A percentile compares a stretch with the other conserved stretches of the same genome.
These are phyloP conservation scores for Cirrhinus molitorella DNA, from an alignment of 2,797 vertebrate species.

Conservation along the genomic window DNA sequence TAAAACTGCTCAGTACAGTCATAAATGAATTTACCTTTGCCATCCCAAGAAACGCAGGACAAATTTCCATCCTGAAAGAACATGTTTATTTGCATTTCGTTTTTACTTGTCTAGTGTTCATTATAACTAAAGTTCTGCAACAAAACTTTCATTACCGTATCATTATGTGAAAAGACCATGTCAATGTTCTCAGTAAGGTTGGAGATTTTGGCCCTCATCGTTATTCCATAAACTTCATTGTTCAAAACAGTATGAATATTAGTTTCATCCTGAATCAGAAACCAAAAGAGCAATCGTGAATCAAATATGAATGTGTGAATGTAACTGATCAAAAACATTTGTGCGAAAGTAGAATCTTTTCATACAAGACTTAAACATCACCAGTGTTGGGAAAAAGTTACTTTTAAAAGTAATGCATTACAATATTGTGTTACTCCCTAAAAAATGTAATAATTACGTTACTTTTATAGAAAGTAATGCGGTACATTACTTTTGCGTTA, in stretches of 20 bases:
- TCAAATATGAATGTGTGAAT: no score
- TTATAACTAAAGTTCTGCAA: background rate
- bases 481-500: no score
- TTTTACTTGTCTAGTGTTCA: conserved; percentile 33
- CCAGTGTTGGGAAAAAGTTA: no score
- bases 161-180: conserved; percentile 46
- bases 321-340: no score
- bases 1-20: background rate
- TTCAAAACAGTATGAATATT: conserved; percentile 29
- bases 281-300: background rate
- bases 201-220: conserved; percentile 63
- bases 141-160: conserved; percentile 55
- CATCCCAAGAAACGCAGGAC: background rate
- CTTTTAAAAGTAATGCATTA: no score
- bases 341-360: no score
- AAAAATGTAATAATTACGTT: no score
- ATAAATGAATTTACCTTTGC: background rate
- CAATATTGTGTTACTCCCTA: no score
- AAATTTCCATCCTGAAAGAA: background rate
- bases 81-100: background rate
- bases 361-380: no score
- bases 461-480: no score
- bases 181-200: conserved; percentile 59
- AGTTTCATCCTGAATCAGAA: conserved; percentile 41
- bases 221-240: conserved; percentile 52